A percentile compares a stretch with the other conserved stretches of the same genome.
Evolutionary conservation across 2,113 vertebrate species (phyloP).

Genomic region (Sylvia atricapilla): DNA sequence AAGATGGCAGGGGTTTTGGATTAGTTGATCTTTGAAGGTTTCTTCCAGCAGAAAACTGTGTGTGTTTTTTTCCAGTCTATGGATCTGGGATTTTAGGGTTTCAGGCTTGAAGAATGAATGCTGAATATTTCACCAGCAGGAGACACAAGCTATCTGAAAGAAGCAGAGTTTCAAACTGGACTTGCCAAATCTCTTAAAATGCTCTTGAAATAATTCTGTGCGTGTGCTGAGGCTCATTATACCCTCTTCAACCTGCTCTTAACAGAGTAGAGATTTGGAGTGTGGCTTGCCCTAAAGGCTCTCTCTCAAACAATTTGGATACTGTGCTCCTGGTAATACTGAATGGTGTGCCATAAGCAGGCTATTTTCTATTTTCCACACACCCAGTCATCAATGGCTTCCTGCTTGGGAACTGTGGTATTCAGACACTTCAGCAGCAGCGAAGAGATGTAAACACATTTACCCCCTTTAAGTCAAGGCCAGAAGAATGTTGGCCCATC

Average conservation of each 20-base stretch:
- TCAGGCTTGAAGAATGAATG: not conserved
- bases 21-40: not conserved
- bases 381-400: slow-evolving; percentile 25
- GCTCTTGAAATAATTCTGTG: not conserved
- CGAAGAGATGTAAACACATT: not conserved
- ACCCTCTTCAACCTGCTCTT: not conserved
- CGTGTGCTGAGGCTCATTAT: not conserved
- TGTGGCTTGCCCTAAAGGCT: not conserved
- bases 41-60: not conserved
- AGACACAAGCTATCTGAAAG: not conserved
- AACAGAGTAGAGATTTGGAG: not conserved
- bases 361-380: not conserved
- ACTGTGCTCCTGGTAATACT: not conserved
- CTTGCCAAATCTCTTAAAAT: not conserved
- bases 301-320: not conserved
- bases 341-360: not conserved
- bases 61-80: not conserved
- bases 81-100: not conserved
- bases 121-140: not conserved
- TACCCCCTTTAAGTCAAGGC: not conserved
- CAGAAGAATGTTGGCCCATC: not conserved
- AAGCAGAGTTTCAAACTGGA: not conserved
- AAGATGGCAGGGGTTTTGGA: not conserved
- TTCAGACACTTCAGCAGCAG: slow-evolving; percentile 4
- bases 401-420: slow-evolving; percentile 20